These are phyloP conservation scores for Carposina sasakii DNA, from an alignment of 1,140 invertebrate genomes.

Conservation along the genomic window DNA sequence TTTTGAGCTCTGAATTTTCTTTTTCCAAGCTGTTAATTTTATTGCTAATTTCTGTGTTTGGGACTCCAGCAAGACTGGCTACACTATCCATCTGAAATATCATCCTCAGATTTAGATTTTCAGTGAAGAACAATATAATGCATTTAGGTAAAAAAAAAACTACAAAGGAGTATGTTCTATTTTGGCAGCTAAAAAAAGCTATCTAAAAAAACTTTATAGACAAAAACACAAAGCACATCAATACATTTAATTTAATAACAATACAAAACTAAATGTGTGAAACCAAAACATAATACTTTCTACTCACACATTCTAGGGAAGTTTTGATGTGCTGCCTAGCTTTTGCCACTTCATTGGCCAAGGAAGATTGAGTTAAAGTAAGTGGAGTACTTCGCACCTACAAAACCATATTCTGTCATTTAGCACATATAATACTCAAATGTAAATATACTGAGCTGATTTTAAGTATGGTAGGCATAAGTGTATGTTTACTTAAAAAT, in stretches of 20 bases:
- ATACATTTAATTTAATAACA: constrained; percentile 13
- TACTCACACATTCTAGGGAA: constrained; percentile 77
- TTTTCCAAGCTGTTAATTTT: constrained; percentile 66
- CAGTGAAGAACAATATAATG: too few species aligned
- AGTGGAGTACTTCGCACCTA: constrained; percentile 43
- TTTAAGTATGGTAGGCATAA: too few species aligned
- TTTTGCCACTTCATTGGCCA: constrained; percentile 79
- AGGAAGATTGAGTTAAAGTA: constrained; percentile 53
- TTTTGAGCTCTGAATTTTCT: constrained; percentile 63
- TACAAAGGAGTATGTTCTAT: too few species aligned
- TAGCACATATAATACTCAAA: not conserved
- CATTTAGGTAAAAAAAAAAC: too few species aligned
- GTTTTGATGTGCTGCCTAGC: constrained; percentile 79
- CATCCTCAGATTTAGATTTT: too few species aligned
- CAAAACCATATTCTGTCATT: constrained; percentile 23
- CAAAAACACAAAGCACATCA: constrained; percentile 14
- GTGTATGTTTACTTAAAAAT: too few species aligned
- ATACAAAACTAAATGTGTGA: constrained; percentile 23
- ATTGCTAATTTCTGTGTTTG: constrained; percentile 60
- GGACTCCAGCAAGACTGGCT: constrained; percentile 56
- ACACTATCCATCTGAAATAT: constrained; percentile 72
- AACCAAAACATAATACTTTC: constrained; percentile 18
- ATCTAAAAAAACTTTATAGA: too few species aligned
- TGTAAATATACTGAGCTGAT: not conserved
- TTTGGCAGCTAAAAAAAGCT: too few species aligned